Base-by-base conservation (phyloP, 2,888 invertebrate species). In the Galeopsomyia nigrocyanea region DNA sequence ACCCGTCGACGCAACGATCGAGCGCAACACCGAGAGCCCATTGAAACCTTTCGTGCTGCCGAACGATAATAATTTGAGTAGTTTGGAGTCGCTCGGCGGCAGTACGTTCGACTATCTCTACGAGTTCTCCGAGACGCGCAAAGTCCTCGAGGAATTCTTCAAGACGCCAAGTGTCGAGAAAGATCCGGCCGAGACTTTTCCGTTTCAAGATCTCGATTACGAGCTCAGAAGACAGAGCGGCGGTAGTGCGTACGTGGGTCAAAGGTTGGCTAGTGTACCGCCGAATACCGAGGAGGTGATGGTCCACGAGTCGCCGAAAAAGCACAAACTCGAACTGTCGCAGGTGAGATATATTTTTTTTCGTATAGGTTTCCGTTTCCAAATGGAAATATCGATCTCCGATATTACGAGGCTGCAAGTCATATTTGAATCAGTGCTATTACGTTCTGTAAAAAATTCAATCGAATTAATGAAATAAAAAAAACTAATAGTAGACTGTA, bases 121-220 rank as follows among this genome's bases (percentile, higher is more conserved):
- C 86, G 96, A 96, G 87, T 96, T 96, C 87, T 96, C 96, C 0
- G 96, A 96, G 87, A 96, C 96, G 26, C 89, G 95, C 78, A 96
- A 96, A 88, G 96, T 96, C 60, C 88, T 96, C 56, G 96, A 96
- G 83, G 96, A 96, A 87, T 96, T 96, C 88, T 96, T 96, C 88
- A 92, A 94, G 85, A 91, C 92, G 69, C 89, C 89, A 26, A 89
- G 90, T 77, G 89, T 90, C 82, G 91, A 91, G 76, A 90, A 90
- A 75, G 86, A 86, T 55, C 80, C 80, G 66, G 84, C 80, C 66
- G 86, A 85, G 68, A 80, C 82, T 16, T 87, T 82, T 75, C 88
- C 79, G 83, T 90, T 90, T 81, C 89, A 90, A 90, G 93, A 94
- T 83, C 88, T 94, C 80, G 94, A 94, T 87, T 95, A 95, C 83